phyloP scores from a whole-genome alignment of 2,888 invertebrate species.

The Acanthacorydalis orientalis region DNA sequence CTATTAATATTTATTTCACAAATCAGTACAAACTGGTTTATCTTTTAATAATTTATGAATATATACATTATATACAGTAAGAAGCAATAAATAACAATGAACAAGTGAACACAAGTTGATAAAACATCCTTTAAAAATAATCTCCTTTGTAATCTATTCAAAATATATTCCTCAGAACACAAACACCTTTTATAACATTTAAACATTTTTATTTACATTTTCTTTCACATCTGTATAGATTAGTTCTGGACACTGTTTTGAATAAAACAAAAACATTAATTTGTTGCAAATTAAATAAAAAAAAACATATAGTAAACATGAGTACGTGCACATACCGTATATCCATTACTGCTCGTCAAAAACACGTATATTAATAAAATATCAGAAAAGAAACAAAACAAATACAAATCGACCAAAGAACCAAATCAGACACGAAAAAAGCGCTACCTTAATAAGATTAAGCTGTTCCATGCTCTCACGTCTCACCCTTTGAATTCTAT shows the following conservation, averaged over 20 bases:
- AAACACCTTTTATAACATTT: no score
- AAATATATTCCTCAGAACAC: no score
- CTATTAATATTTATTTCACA: not conserved
- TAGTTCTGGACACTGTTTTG: no score
- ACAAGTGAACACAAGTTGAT: no score
- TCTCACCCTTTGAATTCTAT: conserved; percentile 42
- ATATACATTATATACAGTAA: conserved; percentile 4
- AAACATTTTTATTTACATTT: no score
- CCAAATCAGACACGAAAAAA: conserved; percentile 7
- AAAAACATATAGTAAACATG: not conserved
- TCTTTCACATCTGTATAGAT: no score
- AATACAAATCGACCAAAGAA: conserved; percentile 1
- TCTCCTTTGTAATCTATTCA: no score
- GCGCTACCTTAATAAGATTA: conserved; percentile 70
- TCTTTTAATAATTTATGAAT: not conserved
- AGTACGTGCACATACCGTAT: not conserved
- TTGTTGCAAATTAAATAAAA: not conserved
- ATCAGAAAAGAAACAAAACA: conserved; percentile 14
- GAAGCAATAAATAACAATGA: conserved; percentile 5
- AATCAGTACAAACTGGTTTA: not conserved
- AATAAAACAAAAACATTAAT: no score
- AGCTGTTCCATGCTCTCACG: conserved; percentile 93
- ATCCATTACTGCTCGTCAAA: not conserved
- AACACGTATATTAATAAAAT: conserved; percentile 10
- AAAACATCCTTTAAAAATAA: no score